phyloP scores from a whole-genome alignment of 2,888 invertebrate species.

The Brachylomia viminalis region DNA sequence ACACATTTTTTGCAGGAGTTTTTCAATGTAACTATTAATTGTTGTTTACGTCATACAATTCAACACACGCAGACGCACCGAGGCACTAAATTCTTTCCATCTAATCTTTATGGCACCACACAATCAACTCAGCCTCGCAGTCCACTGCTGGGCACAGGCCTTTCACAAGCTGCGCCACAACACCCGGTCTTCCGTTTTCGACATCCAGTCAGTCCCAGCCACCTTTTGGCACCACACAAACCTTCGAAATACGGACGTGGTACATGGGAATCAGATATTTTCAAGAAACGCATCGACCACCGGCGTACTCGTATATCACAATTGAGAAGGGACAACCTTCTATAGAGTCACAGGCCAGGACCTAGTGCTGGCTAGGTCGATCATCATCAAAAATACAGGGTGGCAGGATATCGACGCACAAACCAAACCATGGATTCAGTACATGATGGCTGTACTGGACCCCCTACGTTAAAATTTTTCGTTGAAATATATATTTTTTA shows the following conservation, averaged over 20 bases:
- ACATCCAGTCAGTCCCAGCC: background rate
- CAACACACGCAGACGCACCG: background rate
- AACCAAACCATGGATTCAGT: too few relatives aligned
- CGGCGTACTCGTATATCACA: background rate
- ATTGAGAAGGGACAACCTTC: background rate
- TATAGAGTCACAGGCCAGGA: too few relatives aligned
- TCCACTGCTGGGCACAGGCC: background rate
- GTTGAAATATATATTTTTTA: too few relatives aligned
- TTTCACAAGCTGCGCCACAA: background rate
- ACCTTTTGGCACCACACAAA: background rate
- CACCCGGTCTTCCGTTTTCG: background rate
- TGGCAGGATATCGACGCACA: too few relatives aligned
- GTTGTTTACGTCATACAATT: conserved; percentile 19
- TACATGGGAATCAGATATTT: too few relatives aligned
- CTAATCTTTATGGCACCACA: background rate
- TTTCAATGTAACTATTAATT: background rate
- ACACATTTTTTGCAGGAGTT: conserved; percentile 7
- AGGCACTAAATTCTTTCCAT: background rate
- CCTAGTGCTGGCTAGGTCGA: background rate
- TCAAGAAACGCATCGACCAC: background rate
- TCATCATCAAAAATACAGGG: too few relatives aligned
- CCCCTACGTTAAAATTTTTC: too few relatives aligned
- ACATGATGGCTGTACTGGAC: too few relatives aligned
- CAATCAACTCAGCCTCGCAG: too few relatives aligned
- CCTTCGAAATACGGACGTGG: background rate